Evolutionary conservation across 2,113 vertebrate genomes (phyloP).

Genomic region (Phainopepla nitens): DNA sequence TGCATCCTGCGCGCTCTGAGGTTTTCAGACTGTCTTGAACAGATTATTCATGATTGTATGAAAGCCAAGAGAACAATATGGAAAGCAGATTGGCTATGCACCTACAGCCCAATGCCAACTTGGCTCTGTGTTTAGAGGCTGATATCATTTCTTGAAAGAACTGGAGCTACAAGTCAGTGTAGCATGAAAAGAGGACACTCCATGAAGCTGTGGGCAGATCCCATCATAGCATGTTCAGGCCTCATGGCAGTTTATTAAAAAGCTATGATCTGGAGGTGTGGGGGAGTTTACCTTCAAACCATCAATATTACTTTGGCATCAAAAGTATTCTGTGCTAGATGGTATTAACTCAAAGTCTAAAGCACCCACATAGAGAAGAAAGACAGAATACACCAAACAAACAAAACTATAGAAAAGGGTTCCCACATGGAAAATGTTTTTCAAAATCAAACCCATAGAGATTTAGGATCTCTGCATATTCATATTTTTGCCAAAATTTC

Average conservation of each 20-base stretch:
- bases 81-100: conserved; percentile 35
- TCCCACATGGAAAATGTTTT: neutral
- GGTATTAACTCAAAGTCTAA: neutral
- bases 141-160: conserved; percentile 36
- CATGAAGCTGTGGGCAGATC: neutral
- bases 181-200: neutral
- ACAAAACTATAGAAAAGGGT: neutral
- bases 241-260: neutral
- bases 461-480: neutral
- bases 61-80: conserved; percentile 48
- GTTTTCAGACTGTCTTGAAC: conserved; percentile 20
- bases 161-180: neutral
- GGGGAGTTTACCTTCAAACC: neutral
- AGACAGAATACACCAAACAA: neutral
- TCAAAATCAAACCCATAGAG: neutral
- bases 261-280: neutral
- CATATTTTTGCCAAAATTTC: neutral
- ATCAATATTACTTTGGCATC: neutral
- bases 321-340: neutral
- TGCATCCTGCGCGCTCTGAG: neutral
- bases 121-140: neutral
- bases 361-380: neutral
- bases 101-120: neutral
- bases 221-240: neutral
- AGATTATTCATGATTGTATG: conserved; percentile 14